Percentiles rank a stretch among this genome's conserved stretches.
phyloP scores from a whole-genome alignment of 2,888 invertebrate species.

The Philereme transversata region DNA sequence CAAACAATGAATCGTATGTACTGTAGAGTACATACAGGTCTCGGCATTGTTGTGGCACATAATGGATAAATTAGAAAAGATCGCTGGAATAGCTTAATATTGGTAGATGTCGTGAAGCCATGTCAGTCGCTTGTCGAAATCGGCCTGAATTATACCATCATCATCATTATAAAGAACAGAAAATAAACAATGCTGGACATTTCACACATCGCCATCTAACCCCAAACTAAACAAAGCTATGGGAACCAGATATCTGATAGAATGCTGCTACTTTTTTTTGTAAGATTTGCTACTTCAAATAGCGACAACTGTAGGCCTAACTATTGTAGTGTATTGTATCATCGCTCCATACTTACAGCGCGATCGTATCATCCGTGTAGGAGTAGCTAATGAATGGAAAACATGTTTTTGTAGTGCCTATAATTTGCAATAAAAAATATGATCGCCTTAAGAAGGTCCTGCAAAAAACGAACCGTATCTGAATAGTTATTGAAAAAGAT shows the following conservation, averaged over 20 bases:
- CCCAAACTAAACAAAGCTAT: too few relatives aligned
- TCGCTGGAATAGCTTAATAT: neutral
- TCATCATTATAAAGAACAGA: too few relatives aligned
- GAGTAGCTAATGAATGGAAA: slow-evolving; percentile 35
- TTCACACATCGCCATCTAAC: too few relatives aligned
- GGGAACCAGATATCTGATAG: too few relatives aligned
- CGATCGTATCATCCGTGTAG: slow-evolving; percentile 21
- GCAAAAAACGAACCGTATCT: slow-evolving; percentile 17
- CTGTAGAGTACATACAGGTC: slow-evolving; percentile 4
- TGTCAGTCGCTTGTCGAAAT: too few relatives aligned
- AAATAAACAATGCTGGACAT: too few relatives aligned
- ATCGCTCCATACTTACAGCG: slow-evolving; percentile 30
- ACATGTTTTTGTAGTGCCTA: slow-evolving; percentile 35
- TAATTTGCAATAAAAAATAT: slow-evolving; percentile 29
- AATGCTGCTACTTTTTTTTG: too few relatives aligned
- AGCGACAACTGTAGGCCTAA: neutral
- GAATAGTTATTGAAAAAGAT: slow-evolving; percentile 17
- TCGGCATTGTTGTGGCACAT: neutral
- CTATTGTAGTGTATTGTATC: slow-evolving; percentile 35
- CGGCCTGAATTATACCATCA: too few relatives aligned
- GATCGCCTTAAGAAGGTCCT: slow-evolving; percentile 16
- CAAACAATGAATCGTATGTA: slow-evolving; percentile 21
- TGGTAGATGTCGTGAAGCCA: too few relatives aligned
- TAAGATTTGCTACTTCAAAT: too few relatives aligned
- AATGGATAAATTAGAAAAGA: neutral